phyloP scores from a whole-genome alignment of 1,140 invertebrate species.

The Zaprionus camerounensis region DNA sequence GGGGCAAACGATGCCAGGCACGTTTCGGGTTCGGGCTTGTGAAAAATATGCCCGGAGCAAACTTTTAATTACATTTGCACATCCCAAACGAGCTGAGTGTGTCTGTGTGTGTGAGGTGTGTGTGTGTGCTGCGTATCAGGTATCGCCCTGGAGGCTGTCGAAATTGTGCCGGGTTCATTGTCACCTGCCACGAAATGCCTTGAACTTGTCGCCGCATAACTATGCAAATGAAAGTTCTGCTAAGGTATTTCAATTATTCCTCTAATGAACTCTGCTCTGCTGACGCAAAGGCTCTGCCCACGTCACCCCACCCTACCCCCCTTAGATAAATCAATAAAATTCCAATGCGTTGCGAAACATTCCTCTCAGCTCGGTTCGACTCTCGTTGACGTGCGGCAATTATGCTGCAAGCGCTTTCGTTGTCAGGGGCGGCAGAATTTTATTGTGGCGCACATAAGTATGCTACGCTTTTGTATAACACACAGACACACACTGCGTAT shows the following conservation, averaged over 20 bases:
- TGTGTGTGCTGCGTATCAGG: conserved; percentile 4
- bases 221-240: conserved; percentile 51
- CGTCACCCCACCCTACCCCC: not conserved
- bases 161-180: conserved; percentile 27
- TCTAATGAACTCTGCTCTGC: conserved; percentile 12
- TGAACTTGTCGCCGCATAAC: conserved; percentile 31
- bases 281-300: conserved; percentile 34
- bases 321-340: conserved; percentile 75
- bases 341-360: conserved; percentile 63
- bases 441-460: conserved; percentile 61
- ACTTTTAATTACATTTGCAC: conserved; percentile 80
- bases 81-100: conserved; percentile 41
- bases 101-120: not conserved
- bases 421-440: conserved; percentile 9
- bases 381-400: conserved; percentile 48
- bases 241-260: conserved; percentile 70
- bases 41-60: conserved; percentile 17
- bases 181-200: conserved; percentile 28
- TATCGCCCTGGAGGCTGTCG: conserved; percentile 22
- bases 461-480: conserved; percentile 50
- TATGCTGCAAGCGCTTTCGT: conserved; percentile 47
- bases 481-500: conserved; percentile 13
- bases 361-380: conserved; percentile 33
- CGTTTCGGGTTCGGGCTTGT: conserved; percentile 45
- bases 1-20: conserved; percentile 58